A percentile compares a stretch with the other conserved stretches of the same genome.
phyloP scores from a whole-genome alignment of 1,140 invertebrate species.

The Asbolus verrucosus region DNA sequence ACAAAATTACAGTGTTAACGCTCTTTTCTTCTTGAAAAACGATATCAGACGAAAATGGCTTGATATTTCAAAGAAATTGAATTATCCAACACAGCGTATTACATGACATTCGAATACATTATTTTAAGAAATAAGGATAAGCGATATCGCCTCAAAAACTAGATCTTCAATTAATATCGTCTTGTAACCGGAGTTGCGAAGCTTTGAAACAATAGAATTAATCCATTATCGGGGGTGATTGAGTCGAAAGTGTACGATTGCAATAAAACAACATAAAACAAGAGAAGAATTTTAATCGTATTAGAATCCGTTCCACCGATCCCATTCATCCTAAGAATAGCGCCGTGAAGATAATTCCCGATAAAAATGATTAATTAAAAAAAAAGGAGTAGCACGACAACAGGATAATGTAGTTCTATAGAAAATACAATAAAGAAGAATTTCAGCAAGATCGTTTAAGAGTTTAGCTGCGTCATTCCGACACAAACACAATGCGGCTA shows the following conservation, averaged over 20 bases:
- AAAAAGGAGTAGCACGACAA: constrained; percentile 1
- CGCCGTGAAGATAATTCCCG: constrained; percentile 16
- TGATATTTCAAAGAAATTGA: too few relatives aligned
- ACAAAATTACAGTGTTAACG: too few relatives aligned
- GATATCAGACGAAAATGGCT: too few relatives aligned
- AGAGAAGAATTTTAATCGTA: constrained; percentile 28
- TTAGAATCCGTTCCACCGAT: constrained; percentile 10
- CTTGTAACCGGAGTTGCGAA: constrained; percentile 8
- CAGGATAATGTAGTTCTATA: constrained; percentile 9
- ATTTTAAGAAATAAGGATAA: too few relatives aligned
- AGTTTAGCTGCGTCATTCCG: not conserved
- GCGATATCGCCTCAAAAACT: too few relatives aligned
- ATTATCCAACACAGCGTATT: too few relatives aligned
- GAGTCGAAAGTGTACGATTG: constrained; percentile 21
- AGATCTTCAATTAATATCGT: not conserved
- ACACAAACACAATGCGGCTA: constrained; percentile 12
- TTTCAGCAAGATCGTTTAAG: not conserved
- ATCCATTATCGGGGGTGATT: constrained; percentile 24
- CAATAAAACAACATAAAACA: too few relatives aligned
- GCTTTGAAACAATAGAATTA: constrained; percentile 25
- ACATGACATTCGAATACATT: too few relatives aligned
- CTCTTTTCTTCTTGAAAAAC: too few relatives aligned
- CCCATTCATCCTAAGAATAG: constrained; percentile 16
- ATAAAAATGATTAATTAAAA: constrained; percentile 36
- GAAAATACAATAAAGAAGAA: not conserved